Evolutionary conservation across 1,140 invertebrate species (phyloP).

Genomic region (Diachasmimorpha longicaudata): DNA sequence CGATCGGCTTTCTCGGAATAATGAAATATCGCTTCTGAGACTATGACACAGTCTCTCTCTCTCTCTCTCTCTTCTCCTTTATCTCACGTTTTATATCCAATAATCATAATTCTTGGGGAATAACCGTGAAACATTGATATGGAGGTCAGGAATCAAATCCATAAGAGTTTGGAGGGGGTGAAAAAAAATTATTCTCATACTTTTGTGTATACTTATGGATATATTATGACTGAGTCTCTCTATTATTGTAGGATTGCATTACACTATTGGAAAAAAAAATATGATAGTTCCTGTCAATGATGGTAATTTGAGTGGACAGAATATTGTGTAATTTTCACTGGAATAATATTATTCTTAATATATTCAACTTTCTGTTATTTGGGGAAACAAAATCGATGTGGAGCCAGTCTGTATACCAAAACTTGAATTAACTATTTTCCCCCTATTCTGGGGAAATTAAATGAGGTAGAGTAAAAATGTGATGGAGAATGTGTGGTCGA

Average conservation of each 20-base stretch:
- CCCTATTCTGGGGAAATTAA: not conserved
- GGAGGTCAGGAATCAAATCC: not conserved
- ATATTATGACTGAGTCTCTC: no score
- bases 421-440: not conserved
- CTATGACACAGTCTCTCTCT: not conserved
- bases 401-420: no score
- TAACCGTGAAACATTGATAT: not conserved
- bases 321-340: no score
- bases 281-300: no score
- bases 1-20: constrained; percentile 33
- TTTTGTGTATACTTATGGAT: no score
- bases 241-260: no score
- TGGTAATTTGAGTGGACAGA: no score
- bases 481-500: not conserved
- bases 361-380: no score
- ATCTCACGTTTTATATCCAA: constrained; percentile 17
- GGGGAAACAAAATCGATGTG: no score
- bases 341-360: no score
- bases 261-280: no score
- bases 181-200: not conserved
- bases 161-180: not conserved
- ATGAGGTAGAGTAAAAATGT: not conserved
- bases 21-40: constrained; percentile 33
- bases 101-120: constrained; percentile 3
- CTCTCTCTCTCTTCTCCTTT: not conserved